Percentiles rank a stretch among this genome's conserved stretches.
Evolutionary conservation across 2,888 invertebrate genomes (phyloP).

Genomic region (Xestia xanthographa): DNA sequence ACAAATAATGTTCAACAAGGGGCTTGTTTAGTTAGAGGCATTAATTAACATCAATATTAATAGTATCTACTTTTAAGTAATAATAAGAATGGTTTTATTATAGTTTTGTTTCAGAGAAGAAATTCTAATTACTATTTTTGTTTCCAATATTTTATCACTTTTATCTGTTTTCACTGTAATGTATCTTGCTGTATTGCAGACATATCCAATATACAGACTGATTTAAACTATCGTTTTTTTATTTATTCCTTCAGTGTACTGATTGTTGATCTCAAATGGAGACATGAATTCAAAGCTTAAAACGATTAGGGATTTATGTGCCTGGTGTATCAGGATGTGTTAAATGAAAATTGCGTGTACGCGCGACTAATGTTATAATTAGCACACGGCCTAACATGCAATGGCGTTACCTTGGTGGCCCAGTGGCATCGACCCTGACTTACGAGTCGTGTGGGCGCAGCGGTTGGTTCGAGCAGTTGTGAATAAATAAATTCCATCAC

Average conservation of each 20-base stretch:
- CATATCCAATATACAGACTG: slow-evolving; percentile 91
- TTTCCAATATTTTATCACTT: slow-evolving; percentile 90
- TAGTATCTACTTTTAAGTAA: slow-evolving; percentile 88
- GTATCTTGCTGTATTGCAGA: slow-evolving; percentile 91
- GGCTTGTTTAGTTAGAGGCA: slow-evolving; percentile 89
- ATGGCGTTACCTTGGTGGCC: not conserved
- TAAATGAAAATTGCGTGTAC: not conserved
- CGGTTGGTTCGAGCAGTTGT: too few relatives aligned
- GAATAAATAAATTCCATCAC: too few relatives aligned
- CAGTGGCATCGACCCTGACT: too few relatives aligned
- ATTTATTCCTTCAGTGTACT: slow-evolving; percentile 45
- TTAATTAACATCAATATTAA: slow-evolving; percentile 89
- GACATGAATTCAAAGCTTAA: too few relatives aligned
- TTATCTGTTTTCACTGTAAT: slow-evolving; percentile 90
- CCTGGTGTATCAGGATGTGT: not conserved
- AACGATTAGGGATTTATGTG: not conserved
- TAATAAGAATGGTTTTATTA: slow-evolving; percentile 89
- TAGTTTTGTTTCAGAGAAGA: slow-evolving; percentile 90
- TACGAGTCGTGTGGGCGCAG: too few relatives aligned
- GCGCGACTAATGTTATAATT: not conserved
- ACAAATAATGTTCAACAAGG: slow-evolving; percentile 85
- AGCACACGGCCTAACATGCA: not conserved
- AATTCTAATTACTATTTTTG: slow-evolving; percentile 90
- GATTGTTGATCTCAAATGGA: not conserved
- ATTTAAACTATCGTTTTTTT: slow-evolving; percentile 84